These are phyloP conservation scores for Keiferia lycopersicella DNA, from an alignment of 2,888 invertebrate species.

Conservation along the genomic window DNA sequence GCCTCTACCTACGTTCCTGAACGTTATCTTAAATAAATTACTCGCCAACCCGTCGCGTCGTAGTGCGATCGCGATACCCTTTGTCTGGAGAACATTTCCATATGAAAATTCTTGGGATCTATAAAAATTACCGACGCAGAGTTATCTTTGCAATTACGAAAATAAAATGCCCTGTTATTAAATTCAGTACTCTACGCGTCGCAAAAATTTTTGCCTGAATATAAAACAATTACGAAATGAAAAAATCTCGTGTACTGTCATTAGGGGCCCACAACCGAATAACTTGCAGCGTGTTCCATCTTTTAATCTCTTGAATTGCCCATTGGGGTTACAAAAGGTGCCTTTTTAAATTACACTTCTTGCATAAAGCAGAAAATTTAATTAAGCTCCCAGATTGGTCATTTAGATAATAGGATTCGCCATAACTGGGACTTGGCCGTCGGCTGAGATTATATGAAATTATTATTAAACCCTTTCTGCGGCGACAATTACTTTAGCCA, in stretches of 20 bases:
- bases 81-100: slow-evolving; percentile 25
- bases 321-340: slow-evolving; percentile 34
- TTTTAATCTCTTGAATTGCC: slow-evolving; percentile 29
- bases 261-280: background rate
- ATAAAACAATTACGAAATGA: background rate
- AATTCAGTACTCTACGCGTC: background rate
- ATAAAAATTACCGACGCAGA: slow-evolving; percentile 17
- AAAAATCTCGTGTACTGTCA: slow-evolving; percentile 2
- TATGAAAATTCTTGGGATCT: slow-evolving; percentile 4
- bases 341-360: slow-evolving; percentile 47
- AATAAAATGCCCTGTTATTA: slow-evolving; percentile 11
- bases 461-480: slow-evolving; percentile 48
- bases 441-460: slow-evolving; percentile 47
- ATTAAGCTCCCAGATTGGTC: slow-evolving; percentile 63
- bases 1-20: slow-evolving; percentile 33
- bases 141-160: background rate
- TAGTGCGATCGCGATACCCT: slow-evolving; percentile 28
- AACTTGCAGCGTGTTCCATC: slow-evolving; percentile 25
- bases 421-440: slow-evolving; percentile 41
- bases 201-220: background rate
- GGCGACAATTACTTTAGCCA: slow-evolving; percentile 41
- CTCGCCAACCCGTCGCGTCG: slow-evolving; percentile 31
- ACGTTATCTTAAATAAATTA: slow-evolving; percentile 23
- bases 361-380: slow-evolving; percentile 55
- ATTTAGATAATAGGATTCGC: slow-evolving; percentile 53